These are phyloP conservation scores for Eucera pruinosa DNA, from an alignment of 2,888 invertebrate species.

Conservation along the genomic window DNA sequence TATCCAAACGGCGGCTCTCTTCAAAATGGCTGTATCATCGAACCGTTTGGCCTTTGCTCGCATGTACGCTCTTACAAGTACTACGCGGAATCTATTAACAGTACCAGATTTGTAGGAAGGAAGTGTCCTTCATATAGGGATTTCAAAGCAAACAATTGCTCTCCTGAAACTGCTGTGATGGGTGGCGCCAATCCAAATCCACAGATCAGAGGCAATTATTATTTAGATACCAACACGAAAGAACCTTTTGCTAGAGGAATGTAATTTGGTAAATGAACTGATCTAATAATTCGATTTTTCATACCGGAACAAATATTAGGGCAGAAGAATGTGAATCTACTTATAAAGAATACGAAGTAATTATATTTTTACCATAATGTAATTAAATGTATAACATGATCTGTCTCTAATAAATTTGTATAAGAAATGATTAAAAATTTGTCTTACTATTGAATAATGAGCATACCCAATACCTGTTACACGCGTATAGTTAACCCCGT, in stretches of 20 bases:
- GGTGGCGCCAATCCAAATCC: conserved; percentile 55
- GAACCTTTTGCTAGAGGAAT: conserved; percentile 73
- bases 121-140: conserved; percentile 42
- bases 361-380: no score
- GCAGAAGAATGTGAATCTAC: no score
- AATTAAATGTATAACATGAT: no score
- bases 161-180: conserved; percentile 50
- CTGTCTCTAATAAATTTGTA: no score
- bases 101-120: conserved; percentile 63
- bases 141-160: conserved; percentile 59
- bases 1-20: conserved; percentile 82
- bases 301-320: no score
- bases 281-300: no score
- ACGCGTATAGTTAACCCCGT: no score
- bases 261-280: no score
- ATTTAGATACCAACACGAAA: conserved; percentile 62
- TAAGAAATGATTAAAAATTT: no score
- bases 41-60: conserved; percentile 75
- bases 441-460: no score
- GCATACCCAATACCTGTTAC: no score
- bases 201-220: conserved; percentile 66
- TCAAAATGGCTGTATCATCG: conserved; percentile 77
- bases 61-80: conserved; percentile 75
- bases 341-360: no score
- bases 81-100: conserved; percentile 79